These are phyloP conservation scores for Acrobasis repandana DNA, from an alignment of 2,888 invertebrate species.

Conservation along the genomic window DNA sequence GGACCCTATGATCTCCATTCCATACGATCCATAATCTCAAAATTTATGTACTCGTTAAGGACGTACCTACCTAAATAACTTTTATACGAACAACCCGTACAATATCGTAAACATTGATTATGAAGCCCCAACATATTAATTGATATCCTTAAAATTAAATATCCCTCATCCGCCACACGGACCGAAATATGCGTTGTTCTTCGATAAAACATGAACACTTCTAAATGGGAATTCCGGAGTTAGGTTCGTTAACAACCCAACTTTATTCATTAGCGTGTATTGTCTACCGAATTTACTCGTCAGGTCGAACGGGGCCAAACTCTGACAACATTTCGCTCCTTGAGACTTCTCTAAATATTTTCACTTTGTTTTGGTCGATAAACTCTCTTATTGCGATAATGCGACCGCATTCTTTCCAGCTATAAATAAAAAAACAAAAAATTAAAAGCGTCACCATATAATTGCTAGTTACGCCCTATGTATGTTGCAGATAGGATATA, in stretches of 20 bases:
- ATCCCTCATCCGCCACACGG: conserved; percentile 34
- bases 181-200: conserved; percentile 59
- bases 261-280: conserved; percentile 81
- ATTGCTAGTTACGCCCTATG: too few relatives aligned
- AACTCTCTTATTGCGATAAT: too few relatives aligned
- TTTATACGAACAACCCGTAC: neutral
- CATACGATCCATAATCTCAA: too few relatives aligned
- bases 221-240: conserved; percentile 70
- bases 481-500: too few relatives aligned
- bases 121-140: conserved; percentile 7
- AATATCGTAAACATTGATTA: neutral
- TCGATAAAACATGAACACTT: conserved; percentile 66
- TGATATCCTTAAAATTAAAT: conserved; percentile 32
- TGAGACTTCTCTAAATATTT: conserved; percentile 45
- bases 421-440: too few relatives aligned
- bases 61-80: too few relatives aligned
- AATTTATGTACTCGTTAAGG: too few relatives aligned
- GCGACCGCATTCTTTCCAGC: too few relatives aligned
- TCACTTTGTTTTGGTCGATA: neutral
- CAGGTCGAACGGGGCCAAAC: conserved; percentile 65
- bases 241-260: conserved; percentile 76
- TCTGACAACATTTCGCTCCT: conserved; percentile 58
- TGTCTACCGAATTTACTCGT: conserved; percentile 76
- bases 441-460: too few relatives aligned
- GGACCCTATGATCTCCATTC: too few relatives aligned